Base-by-base conservation (phyloP, 2,797 vertebrate genomes). In the Peromyscus nudipes region DNA sequence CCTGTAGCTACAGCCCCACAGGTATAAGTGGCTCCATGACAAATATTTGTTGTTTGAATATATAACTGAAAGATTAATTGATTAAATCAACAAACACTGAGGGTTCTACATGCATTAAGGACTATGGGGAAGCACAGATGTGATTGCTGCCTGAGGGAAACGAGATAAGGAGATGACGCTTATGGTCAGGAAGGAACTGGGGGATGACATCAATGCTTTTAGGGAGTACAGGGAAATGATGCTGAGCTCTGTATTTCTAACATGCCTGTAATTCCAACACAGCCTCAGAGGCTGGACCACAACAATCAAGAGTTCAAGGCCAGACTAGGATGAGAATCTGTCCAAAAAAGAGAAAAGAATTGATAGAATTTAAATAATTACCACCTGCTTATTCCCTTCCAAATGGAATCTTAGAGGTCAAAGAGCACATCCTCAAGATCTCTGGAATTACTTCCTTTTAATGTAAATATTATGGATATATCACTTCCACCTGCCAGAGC, bases 1-100 rank as follows among this genome's bases (percentile, higher is more conserved):
- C 49, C 85, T 37, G 27, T 19, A 86, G 93, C 67, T 89, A 57
- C 34, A 91, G 34, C n/a, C 11, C 34, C 46, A 49, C 55, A 34
- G 4, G 27, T 62, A 2, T 46, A 37, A 77, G 16, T 62, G 88
- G 12, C 4, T 89, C 29, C 21, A 67, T 46, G 46, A 65, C 46
- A 96, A 87, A 81, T 76, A 86, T 27, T 43, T 81, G 29, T 62
- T 69, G 69, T 88, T 40, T 97, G 64, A 83, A 95, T 85, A 95
- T 86, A 92, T 89, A 12, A 93, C 79, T 82, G 84, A 96, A 96
- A 46, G 19, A 29, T 93, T 29, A 67, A 52, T 52, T 31, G 43
- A 73, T 23, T 46, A 93, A n/a, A 89, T 76, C 34, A 92, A 62
- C 57, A 52, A 92, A 31, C 64, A 89, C 4, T 37, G 73, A 96